A percentile compares a stretch with the other conserved stretches of the same genome.
These are phyloP conservation scores for Apodemia mormo DNA, from an alignment of 2,888 invertebrate species.

Conservation along the genomic window DNA sequence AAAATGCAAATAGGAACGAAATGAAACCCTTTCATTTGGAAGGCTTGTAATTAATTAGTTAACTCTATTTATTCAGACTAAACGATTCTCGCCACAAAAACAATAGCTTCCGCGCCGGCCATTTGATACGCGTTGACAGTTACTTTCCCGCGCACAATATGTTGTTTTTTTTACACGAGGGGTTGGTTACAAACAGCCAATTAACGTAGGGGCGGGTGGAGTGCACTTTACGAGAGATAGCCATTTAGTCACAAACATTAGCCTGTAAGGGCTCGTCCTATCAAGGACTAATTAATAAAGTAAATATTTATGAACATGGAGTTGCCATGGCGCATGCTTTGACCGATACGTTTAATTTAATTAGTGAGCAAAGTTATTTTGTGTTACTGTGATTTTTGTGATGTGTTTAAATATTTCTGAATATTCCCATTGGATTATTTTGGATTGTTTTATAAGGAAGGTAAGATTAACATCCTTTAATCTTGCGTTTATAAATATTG, in stretches of 20 bases:
- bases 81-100: constrained; percentile 70
- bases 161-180: constrained; percentile 74
- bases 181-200: constrained; percentile 80
- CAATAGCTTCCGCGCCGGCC: constrained; percentile 55
- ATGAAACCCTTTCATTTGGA: not conserved
- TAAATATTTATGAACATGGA: constrained; percentile 43
- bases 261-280: constrained; percentile 63
- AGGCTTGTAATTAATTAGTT: constrained; percentile 8
- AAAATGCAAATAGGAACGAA: not conserved
- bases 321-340: constrained; percentile 68
- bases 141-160: constrained; percentile 78
- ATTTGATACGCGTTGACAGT: constrained; percentile 69
- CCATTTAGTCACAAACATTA: constrained; percentile 69
- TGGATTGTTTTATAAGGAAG: constrained; percentile 40
- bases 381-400: constrained; percentile 66
- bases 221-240: constrained; percentile 71
- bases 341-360: constrained; percentile 65
- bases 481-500: not conserved
- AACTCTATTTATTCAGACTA: constrained; percentile 40
- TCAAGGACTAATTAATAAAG: constrained; percentile 38
- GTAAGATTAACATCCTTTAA: constrained; percentile 33
- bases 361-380: constrained; percentile 62
- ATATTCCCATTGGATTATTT: constrained; percentile 46
- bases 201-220: constrained; percentile 73
- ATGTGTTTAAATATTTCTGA: constrained; percentile 54